phyloP scores from a whole-genome alignment of 2,888 invertebrate species.

The Mellilla xanthometata region DNA sequence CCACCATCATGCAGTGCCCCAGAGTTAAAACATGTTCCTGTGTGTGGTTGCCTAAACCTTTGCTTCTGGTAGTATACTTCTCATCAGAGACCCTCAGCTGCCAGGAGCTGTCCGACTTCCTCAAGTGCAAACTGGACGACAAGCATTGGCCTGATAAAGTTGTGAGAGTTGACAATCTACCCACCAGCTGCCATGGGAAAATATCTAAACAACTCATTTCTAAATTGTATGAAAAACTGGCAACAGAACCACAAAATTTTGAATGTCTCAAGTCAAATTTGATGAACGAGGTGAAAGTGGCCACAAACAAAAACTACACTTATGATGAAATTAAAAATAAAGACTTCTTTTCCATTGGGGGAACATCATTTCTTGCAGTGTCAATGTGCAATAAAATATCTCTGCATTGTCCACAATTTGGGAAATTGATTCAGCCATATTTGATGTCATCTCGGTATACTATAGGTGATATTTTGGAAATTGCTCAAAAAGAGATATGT shows the following conservation, averaged over 20 bases:
- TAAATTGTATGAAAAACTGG: slow-evolving; percentile 56
- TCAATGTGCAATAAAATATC: slow-evolving; percentile 84
- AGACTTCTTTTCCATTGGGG: slow-evolving; percentile 85
- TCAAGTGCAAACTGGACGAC: slow-evolving; percentile 70
- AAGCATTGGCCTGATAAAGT: slow-evolving; percentile 86
- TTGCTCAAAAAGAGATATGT: slow-evolving; percentile 50
- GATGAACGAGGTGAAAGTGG: slow-evolving; percentile 51
- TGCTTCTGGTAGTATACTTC: slow-evolving; percentile 77
- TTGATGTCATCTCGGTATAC: slow-evolving; percentile 74
- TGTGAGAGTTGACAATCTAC: slow-evolving; percentile 81
- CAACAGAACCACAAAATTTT: slow-evolving; percentile 37
- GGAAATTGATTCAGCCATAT: slow-evolving; percentile 77
- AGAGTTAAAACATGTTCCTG: slow-evolving; percentile 77
- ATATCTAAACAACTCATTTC: slow-evolving; percentile 75
- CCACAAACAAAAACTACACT: slow-evolving; percentile 44
- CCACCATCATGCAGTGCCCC: slow-evolving; percentile 61
- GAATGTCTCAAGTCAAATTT: slow-evolving; percentile 44
- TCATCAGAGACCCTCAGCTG: slow-evolving; percentile 60
- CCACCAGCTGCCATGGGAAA: slow-evolving; percentile 88
- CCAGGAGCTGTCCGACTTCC: slow-evolving; percentile 58
- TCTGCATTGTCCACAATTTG: slow-evolving; percentile 56
- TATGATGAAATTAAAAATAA: slow-evolving; percentile 61
- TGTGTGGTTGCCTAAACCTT: slow-evolving; percentile 75
- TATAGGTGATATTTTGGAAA: slow-evolving; percentile 58
- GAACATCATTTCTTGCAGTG: slow-evolving; percentile 87